Conservation (phyloP, 2,797 vertebrate genomes). For the Remorina albescens region DNA sequence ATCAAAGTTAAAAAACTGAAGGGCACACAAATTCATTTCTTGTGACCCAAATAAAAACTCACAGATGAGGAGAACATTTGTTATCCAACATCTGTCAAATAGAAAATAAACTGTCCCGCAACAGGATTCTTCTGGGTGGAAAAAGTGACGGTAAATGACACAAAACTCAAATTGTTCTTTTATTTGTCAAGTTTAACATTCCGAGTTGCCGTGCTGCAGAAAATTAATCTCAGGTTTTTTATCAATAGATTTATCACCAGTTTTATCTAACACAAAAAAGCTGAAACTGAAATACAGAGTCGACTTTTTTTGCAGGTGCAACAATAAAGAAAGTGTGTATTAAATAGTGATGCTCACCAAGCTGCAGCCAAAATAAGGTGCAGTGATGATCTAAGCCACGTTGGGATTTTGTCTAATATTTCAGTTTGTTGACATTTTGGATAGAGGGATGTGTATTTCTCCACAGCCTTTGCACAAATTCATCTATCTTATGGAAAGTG, state of each 20-base stretch:
- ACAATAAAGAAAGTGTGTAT: no score
- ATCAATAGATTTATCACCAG: not conserved
- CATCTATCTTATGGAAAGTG: no score
- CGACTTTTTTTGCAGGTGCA: not conserved
- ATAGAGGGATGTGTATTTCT: no score
- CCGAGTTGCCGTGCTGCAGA: not conserved
- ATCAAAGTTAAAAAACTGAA: constrained; percentile 12
- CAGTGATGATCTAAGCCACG: no score
- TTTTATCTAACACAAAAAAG: not conserved
- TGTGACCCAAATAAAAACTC: constrained; percentile 11
- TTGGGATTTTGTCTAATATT: no score
- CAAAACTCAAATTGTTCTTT: constrained; percentile 5
- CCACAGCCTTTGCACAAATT: no score
- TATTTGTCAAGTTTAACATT: not conserved
- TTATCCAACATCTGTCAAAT: constrained; percentile 43
- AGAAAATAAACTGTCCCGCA: constrained; percentile 41
- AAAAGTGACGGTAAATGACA: constrained; percentile 26
- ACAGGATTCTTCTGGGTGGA: constrained; percentile 24
- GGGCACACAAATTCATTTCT: constrained; percentile 1
- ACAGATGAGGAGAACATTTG: not conserved
- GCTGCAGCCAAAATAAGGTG: no score
- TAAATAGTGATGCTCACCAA: no score
- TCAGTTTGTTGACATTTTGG: no score
- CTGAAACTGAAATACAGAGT: not conserved
- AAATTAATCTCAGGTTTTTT: not conserved